Conservation (phyloP, 2,888 invertebrate species). For the Steromphala cineraria region DNA sequence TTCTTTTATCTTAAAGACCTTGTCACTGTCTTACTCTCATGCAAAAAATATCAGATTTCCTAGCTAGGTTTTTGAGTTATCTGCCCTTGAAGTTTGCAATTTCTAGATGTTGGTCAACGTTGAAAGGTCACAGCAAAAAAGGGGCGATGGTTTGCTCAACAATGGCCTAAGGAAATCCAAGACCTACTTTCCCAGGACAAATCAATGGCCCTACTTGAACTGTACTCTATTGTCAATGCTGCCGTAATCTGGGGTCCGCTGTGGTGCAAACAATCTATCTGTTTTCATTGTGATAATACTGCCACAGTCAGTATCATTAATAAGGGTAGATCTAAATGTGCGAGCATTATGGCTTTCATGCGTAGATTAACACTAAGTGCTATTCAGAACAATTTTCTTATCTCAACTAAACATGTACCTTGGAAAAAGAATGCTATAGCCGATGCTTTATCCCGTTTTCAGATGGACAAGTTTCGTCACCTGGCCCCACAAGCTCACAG, state of each 20-base stretch:
- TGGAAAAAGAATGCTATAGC: background rate
- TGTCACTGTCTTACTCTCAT: too few species aligned
- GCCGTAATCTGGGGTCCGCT: slow-evolving; percentile 23
- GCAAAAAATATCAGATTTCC: too few species aligned
- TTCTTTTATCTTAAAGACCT: too few species aligned
- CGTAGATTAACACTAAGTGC: slow-evolving; percentile 13
- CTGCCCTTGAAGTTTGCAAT: too few species aligned
- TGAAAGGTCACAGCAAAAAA: too few species aligned
- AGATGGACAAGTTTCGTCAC: background rate
- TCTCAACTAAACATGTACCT: slow-evolving; percentile 19
- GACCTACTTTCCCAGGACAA: background rate
- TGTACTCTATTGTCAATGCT: slow-evolving; percentile 23
- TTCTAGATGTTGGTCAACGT: too few species aligned
- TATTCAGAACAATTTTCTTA: slow-evolving; percentile 7
- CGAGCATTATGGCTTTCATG: background rate
- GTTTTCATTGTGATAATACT: slow-evolving; percentile 33
- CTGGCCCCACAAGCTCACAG: background rate
- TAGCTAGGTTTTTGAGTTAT: too few species aligned
- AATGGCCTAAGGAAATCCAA: background rate
- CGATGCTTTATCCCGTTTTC: background rate
- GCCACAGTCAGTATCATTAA: slow-evolving; percentile 28
- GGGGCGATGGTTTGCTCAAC: background rate
- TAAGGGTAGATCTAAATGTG: slow-evolving; percentile 28
- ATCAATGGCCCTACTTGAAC: slow-evolving; percentile 28
- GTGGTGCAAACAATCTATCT: slow-evolving; percentile 24